phyloP scores from a whole-genome alignment of 1,140 invertebrate genomes.

The Neodiprion lecontei region DNA sequence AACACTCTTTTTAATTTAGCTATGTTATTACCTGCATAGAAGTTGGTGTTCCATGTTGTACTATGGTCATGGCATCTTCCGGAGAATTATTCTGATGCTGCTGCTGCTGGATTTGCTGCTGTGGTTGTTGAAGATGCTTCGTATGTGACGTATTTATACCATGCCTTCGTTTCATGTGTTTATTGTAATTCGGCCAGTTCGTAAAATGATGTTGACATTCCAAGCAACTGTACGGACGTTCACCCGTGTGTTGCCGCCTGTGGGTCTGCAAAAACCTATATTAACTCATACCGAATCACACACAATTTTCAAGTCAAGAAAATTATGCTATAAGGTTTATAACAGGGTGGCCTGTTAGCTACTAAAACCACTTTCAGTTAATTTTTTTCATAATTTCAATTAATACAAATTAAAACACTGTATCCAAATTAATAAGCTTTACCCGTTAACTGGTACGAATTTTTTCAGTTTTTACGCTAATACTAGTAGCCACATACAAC shows the following conservation, averaged over 20 bases:
- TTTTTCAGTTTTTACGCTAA: too few relatives aligned
- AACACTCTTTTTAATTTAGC: too few relatives aligned
- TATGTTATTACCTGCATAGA: constrained; percentile 44
- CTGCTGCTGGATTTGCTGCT: constrained; percentile 40
- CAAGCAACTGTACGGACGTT: constrained; percentile 64
- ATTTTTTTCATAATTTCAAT: too few relatives aligned
- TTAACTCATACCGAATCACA: constrained; percentile 7
- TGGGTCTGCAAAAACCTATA: constrained; percentile 60
- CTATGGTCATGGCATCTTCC: constrained; percentile 33
- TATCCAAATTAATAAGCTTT: too few relatives aligned
- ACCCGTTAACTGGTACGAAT: too few relatives aligned
- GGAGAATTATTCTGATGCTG: constrained; percentile 28
- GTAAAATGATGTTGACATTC: constrained; percentile 74
- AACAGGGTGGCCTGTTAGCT: too few relatives aligned
- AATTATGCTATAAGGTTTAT: background rate
- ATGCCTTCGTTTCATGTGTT: constrained; percentile 77
- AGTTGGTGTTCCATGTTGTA: constrained; percentile 35
- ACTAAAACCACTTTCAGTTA: too few relatives aligned
- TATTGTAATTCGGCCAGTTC: constrained; percentile 80
- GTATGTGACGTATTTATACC: constrained; percentile 64
- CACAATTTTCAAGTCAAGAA: background rate
- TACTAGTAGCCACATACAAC: too few relatives aligned
- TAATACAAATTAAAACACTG: too few relatives aligned
- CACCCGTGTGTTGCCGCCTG: constrained; percentile 68
- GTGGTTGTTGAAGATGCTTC: constrained; percentile 46